Evolutionary conservation across 92 coral and sea anemone species (phyloP), one percentile per base, ranked within the genome.

Genomic region (Siderastrea siderea): DNA sequence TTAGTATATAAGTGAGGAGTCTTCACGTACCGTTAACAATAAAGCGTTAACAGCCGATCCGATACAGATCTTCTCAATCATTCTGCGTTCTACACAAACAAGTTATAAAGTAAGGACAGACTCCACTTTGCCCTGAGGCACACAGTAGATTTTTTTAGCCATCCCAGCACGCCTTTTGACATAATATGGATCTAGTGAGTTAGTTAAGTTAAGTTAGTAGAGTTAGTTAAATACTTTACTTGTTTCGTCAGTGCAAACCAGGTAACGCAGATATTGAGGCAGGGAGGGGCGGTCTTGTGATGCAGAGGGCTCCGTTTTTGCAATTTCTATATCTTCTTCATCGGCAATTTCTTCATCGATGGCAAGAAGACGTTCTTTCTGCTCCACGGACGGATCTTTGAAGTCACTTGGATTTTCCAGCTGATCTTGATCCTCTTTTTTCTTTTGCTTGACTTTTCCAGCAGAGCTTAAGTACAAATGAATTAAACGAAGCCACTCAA

Each of bases 361-460:
- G 71, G 46, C 89, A 61, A 72, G 87, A 49, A 26, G 78, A n/a
- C 69, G 85, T 72, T 78, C 83, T 8, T 45, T 26, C 7, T 26
- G 68, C 63, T 84, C 87, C 45, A 52, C 79, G 4, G 80, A 84
- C 8, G 87, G 87, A 44, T 84, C 87, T 47, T 65, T 73, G 11
- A 44, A 26, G 60, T 84, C 87, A 19, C 44, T 84, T 5, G 87
- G 81, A 74, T 84, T 74, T 52, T 84, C 87, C 62, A 1, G 19
- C 7, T 64, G 78, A 1, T 72, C 87, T 47, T 63, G 65, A 2
- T 84, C 81, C 6, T 84, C 81, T 71, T 60, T 50, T 7, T 60
- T 19, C 62, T 84, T 84, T 73, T 3, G 48, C 50, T 73, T 62
- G 3, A 3, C 62, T 17, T 47, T 48, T 7, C 59, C 74, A 3